phyloP scores from a whole-genome alignment of 2,113 vertebrate genomes.

The Embiotoca jacksoni region DNA sequence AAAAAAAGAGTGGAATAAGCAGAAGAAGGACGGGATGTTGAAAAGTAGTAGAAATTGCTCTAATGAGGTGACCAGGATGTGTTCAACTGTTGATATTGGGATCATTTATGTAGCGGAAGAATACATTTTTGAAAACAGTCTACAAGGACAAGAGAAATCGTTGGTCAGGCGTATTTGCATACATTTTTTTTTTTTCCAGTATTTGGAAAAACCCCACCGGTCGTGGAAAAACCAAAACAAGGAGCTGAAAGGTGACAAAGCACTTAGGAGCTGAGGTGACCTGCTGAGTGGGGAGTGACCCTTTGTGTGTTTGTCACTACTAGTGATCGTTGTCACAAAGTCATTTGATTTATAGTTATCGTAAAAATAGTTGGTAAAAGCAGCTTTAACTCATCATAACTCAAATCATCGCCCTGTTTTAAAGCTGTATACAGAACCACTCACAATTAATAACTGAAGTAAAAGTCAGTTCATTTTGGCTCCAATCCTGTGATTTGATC shows the following conservation, averaged over 20 bases:
- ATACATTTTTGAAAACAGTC: not conserved
- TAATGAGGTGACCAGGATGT: slow-evolving; percentile 35
- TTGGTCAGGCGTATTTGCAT: too few species aligned
- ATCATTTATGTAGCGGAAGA: slow-evolving; percentile 11
- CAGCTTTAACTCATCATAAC: not conserved
- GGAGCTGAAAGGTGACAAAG: too few species aligned
- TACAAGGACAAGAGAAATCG: too few species aligned
- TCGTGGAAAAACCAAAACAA: too few species aligned
- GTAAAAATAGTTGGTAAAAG: not conserved
- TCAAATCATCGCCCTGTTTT: not conserved
- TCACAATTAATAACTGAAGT: too few species aligned
- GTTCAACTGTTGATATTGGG: slow-evolving; percentile 17
- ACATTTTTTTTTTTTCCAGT: too few species aligned
- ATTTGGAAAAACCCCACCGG: too few species aligned
- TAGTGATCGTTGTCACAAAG: not conserved
- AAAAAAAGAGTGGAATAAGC: slow-evolving; percentile 24
- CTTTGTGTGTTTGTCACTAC: not conserved
- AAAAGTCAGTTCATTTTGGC: too few species aligned
- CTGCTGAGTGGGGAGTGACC: too few species aligned
- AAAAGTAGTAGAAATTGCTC: slow-evolving; percentile 32
- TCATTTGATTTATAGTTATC: not conserved
- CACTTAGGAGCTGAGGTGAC: too few species aligned
- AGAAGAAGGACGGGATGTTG: not conserved
- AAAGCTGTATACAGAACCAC: too few species aligned
- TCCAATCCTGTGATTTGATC: too few species aligned